These are phyloP conservation scores for Etheostoma spectabile DNA, from an alignment of 2,113 vertebrate species.

Conservation along the genomic window DNA sequence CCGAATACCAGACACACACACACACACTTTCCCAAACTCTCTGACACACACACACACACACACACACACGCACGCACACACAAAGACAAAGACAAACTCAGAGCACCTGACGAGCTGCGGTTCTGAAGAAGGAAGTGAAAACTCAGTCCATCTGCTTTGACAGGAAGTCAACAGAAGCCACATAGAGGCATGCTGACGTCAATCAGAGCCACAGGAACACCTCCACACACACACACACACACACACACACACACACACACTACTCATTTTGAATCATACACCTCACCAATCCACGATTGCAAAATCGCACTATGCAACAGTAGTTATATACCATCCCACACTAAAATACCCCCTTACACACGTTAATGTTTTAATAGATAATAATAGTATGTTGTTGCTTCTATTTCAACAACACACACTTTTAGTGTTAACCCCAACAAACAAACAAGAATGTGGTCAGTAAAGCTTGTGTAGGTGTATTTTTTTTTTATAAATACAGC, in stretches of 20 bases:
- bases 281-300: conserved; percentile 9
- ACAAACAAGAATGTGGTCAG: not conserved
- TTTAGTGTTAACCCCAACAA: not conserved
- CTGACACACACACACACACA: not conserved
- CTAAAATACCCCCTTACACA: not conserved
- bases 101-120: conserved; percentile 78
- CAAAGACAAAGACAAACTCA: conserved; percentile 25
- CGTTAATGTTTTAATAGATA: too few relatives aligned
- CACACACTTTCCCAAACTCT: conserved; percentile 1
- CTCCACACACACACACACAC: conserved; percentile 60
- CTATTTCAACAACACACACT: not conserved
- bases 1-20: conserved; percentile 15
- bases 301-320: conserved; percentile 2
- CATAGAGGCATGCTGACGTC: conserved; percentile 85
- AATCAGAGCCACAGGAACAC: conserved; percentile 85
- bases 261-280: conserved; percentile 28
- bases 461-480: not conserved
- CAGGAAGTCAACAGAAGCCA: conserved; percentile 88
- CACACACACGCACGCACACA: conserved; percentile 25
- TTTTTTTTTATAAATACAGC: not conserved
- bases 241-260: conserved; percentile 39
- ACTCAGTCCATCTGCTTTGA: conserved; percentile 83
- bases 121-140: conserved; percentile 83
- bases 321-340: conserved; percentile 1
- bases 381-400: not conserved